Evolutionary conservation across 2,113 vertebrate species (phyloP).

Genomic region (Psilopsiagon aymara): DNA sequence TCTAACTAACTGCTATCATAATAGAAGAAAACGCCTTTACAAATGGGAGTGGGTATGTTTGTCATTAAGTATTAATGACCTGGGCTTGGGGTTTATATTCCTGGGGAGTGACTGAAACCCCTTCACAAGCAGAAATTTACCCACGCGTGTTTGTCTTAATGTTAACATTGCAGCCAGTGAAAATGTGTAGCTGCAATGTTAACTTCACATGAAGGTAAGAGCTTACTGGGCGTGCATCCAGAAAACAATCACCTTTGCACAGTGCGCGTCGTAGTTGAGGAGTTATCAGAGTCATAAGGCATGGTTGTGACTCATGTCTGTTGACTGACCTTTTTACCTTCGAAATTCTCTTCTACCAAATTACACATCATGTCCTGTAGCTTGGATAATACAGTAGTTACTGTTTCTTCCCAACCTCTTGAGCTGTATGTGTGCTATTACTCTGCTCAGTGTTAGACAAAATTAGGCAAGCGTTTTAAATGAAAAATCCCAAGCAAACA

Average conservation of each 20-base stretch:
- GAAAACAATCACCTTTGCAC: neutral
- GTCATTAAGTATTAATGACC: neutral
- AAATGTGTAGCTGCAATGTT: neutral
- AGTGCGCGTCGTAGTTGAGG: neutral
- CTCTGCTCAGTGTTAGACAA: neutral
- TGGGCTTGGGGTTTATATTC: neutral
- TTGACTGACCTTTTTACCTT: conserved; percentile 43
- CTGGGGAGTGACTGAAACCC: neutral
- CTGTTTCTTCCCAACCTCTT: neutral
- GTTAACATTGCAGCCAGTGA: neutral
- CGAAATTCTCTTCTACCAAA: neutral
- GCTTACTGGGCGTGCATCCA: neutral
- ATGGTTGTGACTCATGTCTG: neutral
- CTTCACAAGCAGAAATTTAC: neutral
- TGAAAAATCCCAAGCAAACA: neutral
- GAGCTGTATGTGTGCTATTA: neutral
- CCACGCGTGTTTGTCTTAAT: neutral
- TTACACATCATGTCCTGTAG: neutral
- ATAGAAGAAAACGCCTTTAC: neutral
- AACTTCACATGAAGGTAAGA: neutral
- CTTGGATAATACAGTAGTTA: neutral
- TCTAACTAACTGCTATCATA: neutral
- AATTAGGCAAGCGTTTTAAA: neutral
- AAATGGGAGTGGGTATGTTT: neutral
- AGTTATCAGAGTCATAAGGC: neutral